These are phyloP conservation scores for Brenthis ino DNA, from an alignment of 2,888 invertebrate genomes.

Conservation along the genomic window DNA sequence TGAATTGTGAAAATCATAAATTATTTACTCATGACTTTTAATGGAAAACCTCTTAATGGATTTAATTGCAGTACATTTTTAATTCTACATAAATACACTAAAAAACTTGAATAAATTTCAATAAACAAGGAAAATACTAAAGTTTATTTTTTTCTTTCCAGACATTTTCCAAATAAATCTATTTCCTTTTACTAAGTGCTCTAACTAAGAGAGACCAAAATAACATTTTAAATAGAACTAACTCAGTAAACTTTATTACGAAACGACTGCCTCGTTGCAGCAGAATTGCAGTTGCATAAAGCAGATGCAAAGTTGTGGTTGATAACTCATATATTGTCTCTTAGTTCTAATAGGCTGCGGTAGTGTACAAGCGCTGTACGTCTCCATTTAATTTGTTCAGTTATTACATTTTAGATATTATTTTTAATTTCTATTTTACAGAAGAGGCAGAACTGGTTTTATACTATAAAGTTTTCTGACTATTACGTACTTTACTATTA, in stretches of 20 bases:
- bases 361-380: neutral
- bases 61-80: too few relatives aligned
- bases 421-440: neutral
- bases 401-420: neutral
- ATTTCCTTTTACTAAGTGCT: neutral
- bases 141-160: too few relatives aligned
- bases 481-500: too few relatives aligned
- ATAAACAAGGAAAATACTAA: too few relatives aligned
- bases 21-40: too few relatives aligned
- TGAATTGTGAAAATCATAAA: too few relatives aligned
- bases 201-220: conserved; percentile 1
- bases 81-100: too few relatives aligned
- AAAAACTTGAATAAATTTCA: too few relatives aligned
- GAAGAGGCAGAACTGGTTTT: too few relatives aligned
- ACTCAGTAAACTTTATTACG: conserved; percentile 7
- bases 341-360: neutral
- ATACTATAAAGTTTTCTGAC: too few relatives aligned
- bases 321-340: conserved; percentile 25
- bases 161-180: too few relatives aligned
- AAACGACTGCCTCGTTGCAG: neutral
- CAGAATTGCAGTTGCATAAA: conserved; percentile 25
- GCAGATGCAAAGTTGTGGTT: conserved; percentile 31
- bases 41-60: too few relatives aligned
- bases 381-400: neutral
- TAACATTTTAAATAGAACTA: conserved; percentile 13